phyloP scores from a whole-genome alignment of 2,113 vertebrate genomes.

The Leucopsar rothschildi region DNA sequence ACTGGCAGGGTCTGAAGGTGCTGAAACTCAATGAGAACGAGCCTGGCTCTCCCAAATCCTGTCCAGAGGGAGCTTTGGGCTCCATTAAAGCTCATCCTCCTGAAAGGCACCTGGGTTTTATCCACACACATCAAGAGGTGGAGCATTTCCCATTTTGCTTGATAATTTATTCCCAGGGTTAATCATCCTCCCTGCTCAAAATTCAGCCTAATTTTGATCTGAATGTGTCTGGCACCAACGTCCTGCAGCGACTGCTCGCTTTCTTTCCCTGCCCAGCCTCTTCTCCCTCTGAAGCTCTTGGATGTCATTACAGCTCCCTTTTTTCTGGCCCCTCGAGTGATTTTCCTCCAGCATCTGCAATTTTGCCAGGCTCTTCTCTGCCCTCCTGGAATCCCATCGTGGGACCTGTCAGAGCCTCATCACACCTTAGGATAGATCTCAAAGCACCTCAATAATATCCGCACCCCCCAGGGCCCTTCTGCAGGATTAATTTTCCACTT shows the following conservation, averaged over 20 bases:
- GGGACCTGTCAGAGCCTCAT: background rate
- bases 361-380: background rate
- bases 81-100: background rate
- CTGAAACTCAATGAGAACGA: accelerated
- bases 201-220: background rate
- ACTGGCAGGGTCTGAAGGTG: background rate
- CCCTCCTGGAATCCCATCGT: background rate
- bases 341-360: background rate
- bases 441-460: background rate
- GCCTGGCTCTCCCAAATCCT: accelerated
- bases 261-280: background rate
- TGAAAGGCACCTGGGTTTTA: background rate
- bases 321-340: background rate
- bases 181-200: background rate
- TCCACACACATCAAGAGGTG: background rate
- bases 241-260: background rate
- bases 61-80: background rate
- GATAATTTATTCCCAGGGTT: constrained; percentile 11
- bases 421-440: background rate
- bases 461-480: background rate
- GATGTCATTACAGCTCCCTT: background rate
- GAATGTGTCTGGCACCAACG: background rate
- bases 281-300: background rate
- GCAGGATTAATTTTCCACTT: background rate
- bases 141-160: background rate